phyloP scores from a whole-genome alignment of 2,113 vertebrate species.

The Polypterus bichir region DNA sequence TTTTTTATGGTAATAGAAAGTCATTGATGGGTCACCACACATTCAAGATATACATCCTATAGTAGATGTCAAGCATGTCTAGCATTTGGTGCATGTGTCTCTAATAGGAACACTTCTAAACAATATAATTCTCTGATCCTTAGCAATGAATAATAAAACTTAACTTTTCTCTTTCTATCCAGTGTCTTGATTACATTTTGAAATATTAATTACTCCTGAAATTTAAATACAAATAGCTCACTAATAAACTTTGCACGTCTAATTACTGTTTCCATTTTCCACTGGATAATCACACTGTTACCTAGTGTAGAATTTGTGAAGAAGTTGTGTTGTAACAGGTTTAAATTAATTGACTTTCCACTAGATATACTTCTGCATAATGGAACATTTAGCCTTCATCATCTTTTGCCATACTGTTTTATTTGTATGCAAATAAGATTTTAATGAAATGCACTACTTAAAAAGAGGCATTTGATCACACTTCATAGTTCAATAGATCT shows the following conservation, averaged over 20 bases:
- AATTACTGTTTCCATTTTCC: conserved; percentile 37
- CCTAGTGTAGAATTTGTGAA: conserved; percentile 3
- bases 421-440: conserved; percentile 29
- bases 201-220: too few relatives aligned
- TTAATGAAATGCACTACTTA: conserved; percentile 17
- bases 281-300: conserved; percentile 39
- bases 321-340: neutral
- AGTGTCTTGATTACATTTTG: too few relatives aligned
- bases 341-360: conserved; percentile 6
- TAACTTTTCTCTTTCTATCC: too few relatives aligned
- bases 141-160: too few relatives aligned
- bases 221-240: too few relatives aligned
- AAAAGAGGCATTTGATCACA: conserved; percentile 10
- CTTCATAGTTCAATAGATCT: conserved; percentile 21
- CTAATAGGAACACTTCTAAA: too few relatives aligned
- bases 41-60: too few relatives aligned
- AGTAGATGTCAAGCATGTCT: too few relatives aligned
- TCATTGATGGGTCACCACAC: too few relatives aligned
- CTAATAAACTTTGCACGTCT: neutral
- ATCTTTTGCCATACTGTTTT: conserved; percentile 9
- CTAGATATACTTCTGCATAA: conserved; percentile 11
- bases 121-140: too few relatives aligned
- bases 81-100: too few relatives aligned
- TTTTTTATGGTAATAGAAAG: too few relatives aligned
- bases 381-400: neutral